A percentile compares a stretch with the other conserved stretches of the same genome.
Conservation (phyloP, 1,140 invertebrate genomes). For the Anoplolepis gracilipes region DNA sequence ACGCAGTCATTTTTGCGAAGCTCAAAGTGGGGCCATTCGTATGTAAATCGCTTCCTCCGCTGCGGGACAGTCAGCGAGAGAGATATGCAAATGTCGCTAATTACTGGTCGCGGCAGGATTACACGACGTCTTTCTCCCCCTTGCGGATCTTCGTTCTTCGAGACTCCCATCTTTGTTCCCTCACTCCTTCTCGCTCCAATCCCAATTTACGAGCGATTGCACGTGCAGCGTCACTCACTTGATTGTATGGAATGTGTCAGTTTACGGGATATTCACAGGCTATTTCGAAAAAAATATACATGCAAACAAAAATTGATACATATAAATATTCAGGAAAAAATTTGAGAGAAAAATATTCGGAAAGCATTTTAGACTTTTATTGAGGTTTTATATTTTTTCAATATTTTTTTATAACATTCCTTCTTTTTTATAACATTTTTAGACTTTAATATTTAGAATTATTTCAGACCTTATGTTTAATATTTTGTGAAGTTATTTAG, state of each 20-base stretch:
- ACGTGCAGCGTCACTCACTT: neutral
- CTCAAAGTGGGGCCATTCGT: slow-evolving; percentile 76
- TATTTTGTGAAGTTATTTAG: neutral
- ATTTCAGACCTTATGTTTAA: neutral
- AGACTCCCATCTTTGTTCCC: slow-evolving; percentile 16
- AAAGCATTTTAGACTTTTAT: neutral
- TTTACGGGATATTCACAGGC: slow-evolving; percentile 16
- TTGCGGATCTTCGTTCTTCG: slow-evolving; percentile 40
- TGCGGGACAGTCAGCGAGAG: slow-evolving; percentile 59
- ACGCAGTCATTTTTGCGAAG: slow-evolving; percentile 66
- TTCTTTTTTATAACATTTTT: neutral
- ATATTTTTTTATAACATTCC: neutral
- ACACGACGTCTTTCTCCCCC: slow-evolving; percentile 71
- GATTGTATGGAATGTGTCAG: neutral
- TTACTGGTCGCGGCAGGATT: slow-evolving; percentile 81
- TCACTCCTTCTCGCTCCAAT: slow-evolving; percentile 38
- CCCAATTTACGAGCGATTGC: neutral
- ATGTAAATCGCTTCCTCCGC: slow-evolving; percentile 81
- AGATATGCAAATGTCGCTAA: slow-evolving; percentile 85
- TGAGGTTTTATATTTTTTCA: neutral
- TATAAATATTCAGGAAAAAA: neutral
- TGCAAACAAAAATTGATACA: neutral
- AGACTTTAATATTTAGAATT: neutral
- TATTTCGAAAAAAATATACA: neutral
- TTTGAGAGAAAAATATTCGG: neutral